These are phyloP conservation scores for Metacarcinus magister DNA, from an alignment of 2,888 invertebrate genomes.

Conservation along the genomic window DNA sequence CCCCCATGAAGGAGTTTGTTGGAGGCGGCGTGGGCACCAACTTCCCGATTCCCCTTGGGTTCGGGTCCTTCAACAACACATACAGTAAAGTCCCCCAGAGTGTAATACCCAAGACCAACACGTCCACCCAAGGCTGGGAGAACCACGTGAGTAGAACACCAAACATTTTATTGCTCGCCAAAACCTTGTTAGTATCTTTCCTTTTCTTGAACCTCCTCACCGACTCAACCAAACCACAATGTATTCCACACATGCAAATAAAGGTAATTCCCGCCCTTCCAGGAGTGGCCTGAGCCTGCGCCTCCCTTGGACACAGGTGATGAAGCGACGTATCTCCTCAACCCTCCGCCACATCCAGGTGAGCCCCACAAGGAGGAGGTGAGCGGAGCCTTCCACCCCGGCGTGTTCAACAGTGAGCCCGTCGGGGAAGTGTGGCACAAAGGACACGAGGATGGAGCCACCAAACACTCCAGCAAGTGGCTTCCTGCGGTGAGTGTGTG, in stretches of 20 bases:
- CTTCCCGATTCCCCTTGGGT: constrained; percentile 20
- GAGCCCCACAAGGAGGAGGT: constrained; percentile 1
- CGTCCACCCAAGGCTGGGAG: constrained; percentile 1
- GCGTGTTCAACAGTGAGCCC: background rate
- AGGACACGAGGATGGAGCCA: background rate
- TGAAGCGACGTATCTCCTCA: constrained; percentile 31
- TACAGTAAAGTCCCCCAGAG: background rate
- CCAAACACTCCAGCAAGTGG: constrained; percentile 23
- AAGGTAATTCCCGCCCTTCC: background rate
- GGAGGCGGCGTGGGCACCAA: background rate
- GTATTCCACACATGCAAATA: background rate
- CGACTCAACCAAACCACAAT: background rate
- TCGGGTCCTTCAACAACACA: constrained; percentile 50
- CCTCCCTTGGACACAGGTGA: constrained; percentile 63
- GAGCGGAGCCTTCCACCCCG: constrained; percentile 38
- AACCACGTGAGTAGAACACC: constrained; percentile 8
- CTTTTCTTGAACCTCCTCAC: too few relatives aligned
- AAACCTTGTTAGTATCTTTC: background rate
- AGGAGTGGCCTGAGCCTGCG: constrained; percentile 43
- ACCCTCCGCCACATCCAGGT: background rate
- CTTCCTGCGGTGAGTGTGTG: background rate
- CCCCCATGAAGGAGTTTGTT: background rate
- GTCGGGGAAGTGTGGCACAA: constrained; percentile 7
- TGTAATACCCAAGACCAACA: background rate
- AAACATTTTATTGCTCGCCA: background rate